These are phyloP conservation scores for Xenops minutus DNA, from an alignment of 2,797 vertebrate species.

Conservation along the genomic window DNA sequence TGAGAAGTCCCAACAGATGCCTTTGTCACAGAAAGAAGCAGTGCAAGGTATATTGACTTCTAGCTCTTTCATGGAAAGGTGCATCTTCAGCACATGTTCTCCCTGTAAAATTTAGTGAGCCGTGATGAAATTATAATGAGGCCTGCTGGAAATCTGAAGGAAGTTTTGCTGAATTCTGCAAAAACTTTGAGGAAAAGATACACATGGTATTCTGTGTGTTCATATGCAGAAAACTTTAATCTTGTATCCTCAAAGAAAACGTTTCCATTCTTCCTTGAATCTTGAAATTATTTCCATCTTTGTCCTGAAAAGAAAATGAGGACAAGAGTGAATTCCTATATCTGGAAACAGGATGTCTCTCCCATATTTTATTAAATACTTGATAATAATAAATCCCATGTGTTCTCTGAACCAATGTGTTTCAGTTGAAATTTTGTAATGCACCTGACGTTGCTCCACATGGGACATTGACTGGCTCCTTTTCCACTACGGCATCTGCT, in stretches of 20 bases:
- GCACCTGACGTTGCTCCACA: not conserved
- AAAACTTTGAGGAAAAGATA: not conserved
- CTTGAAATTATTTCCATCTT: not conserved
- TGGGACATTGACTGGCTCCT: not conserved
- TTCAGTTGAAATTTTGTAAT: not conserved
- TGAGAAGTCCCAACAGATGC: constrained; percentile 69
- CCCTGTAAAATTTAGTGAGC: not conserved
- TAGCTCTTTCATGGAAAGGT: not conserved
- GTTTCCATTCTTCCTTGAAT: not conserved
- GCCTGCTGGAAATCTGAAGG: not conserved
- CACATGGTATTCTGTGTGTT: rapidly evolving
- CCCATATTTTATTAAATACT: not conserved
- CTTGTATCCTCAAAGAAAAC: not conserved
- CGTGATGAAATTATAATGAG: not conserved
- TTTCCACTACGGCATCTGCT: not conserved
- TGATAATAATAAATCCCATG: not conserved
- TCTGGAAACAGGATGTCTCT: not conserved
- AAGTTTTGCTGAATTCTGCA: not conserved
- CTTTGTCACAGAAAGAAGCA: constrained; percentile 78
- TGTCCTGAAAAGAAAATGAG: not conserved
- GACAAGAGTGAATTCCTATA: not conserved
- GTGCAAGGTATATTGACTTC: constrained; percentile 82
- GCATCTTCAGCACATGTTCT: constrained; percentile 1
- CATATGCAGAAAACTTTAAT: not conserved
- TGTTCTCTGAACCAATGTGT: not conserved